Base-by-base conservation (phyloP, 1,140 invertebrate species). In the Nephila pilipes region DNA sequence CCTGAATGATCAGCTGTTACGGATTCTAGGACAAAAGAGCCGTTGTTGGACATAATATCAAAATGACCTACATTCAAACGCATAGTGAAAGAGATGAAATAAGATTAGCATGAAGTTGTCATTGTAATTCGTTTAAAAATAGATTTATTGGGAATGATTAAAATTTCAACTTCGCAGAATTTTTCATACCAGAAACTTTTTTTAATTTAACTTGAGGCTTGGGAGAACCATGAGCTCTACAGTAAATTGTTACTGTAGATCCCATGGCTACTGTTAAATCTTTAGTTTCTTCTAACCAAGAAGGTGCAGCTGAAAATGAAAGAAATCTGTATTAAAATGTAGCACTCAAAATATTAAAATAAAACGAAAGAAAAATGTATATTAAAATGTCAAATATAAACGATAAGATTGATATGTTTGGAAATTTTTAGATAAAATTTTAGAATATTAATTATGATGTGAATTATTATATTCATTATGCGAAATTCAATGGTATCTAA, bases 261-360 rank as follows among this genome's bases (percentile, higher is more conserved):
- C 95, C 95, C 1, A 96, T 94, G 20, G 96, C 95, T 0, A 96
- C 95, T 93, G 95, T 95, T 14, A 95, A 94, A 94, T 96, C 95
- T 79, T 95, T 94, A 0, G 96, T 96, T 94, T 96, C 96, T 32
- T 95, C 95, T 2, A 96, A 94, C 96, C 96, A 96, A 12, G 94
- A 94, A 25, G 96, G 96, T 14, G 96, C 95, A 79, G 96, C 96
- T 96, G 94, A 29, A 87, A 85, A 46, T 60, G 55, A 46, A 46
- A 46, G 6, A 46, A 46, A 46, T n/a, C n/a, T n/a, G n/a, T n/a
- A n/a, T n/a, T n/a, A n/a, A n/a, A n/a, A n/a, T n/a, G n/a, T n/a
- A n/a, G n/a, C n/a, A n/a, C n/a, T n/a, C n/a, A n/a, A n/a, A n/a
- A n/a, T n/a, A n/a, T n/a, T n/a, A n/a, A n/a, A n/a, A n/a, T n/a